Evolutionary conservation across 2,113 vertebrate genomes (phyloP), one percentile per base, ranked within the genome.

Genomic region (Onychorhynchus coronatus): DNA sequence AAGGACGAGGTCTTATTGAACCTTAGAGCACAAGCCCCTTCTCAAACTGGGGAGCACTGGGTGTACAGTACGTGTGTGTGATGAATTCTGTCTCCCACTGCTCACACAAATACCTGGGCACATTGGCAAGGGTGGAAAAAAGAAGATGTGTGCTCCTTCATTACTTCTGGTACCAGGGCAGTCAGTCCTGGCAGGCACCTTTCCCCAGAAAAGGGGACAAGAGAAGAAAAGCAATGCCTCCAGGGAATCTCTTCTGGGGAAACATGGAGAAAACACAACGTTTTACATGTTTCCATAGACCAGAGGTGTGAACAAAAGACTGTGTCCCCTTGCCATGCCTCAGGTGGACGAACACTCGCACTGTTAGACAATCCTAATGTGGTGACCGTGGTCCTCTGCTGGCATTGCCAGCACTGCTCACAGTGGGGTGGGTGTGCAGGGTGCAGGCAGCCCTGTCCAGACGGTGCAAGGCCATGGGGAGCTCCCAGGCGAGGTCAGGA

Each of bases 341-440:
- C 31, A 30, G 31, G 50, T 15, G 3, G 4, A 23, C 18, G 50
- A 37, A 50, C 3, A 9, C 16, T 28, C 1, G 0, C 9, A 1
- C 61, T 21, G 24, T 59, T 18, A 41, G 44, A 23, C 33, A 46
- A 53, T 19, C 23, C 58, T 19, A 3, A 1, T 3, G 7, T 0
- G 1, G 27, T 17, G 55, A 24, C 1, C 2, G 2, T 0, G 2
- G 70, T 85, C 17, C n/a, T 66, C 42, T 62, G 39, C 28, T 3
- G 1, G 62, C 2, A 3, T 5, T 44, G 86, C 7, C 59, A 65
- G 28, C 30, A 7, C 56, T 62, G 39, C 14, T 53, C 17, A 1
- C 62, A 59, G 35, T 0, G 0, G 4, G 6, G 41, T 41, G 42
- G 33, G 41, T 0, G 0, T 18, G 50, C 33, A 53, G 2, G 7